Conservation (phyloP, 2,888 invertebrate species). For the Drosophila borealis region DNA sequence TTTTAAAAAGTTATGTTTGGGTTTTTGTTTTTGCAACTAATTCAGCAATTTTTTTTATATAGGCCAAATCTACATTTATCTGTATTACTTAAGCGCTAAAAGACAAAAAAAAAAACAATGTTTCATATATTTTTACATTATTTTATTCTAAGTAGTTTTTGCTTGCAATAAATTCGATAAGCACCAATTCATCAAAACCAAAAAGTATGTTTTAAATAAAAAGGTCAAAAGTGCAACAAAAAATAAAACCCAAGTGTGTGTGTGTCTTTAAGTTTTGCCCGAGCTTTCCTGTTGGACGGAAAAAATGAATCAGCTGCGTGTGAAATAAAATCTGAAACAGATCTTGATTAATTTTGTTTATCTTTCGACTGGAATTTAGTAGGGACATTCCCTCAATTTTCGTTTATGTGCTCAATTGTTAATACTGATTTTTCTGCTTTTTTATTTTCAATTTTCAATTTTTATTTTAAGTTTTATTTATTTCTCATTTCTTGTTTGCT, state of each 20-base stretch:
- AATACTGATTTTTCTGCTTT: slow-evolving; percentile 23
- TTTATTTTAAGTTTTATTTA: slow-evolving; percentile 42
- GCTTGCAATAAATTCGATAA: slow-evolving; percentile 81
- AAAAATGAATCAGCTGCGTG: slow-evolving; percentile 58
- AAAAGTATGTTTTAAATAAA: slow-evolving; percentile 10
- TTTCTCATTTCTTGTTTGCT: slow-evolving; percentile 29
- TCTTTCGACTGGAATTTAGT: slow-evolving; percentile 1
- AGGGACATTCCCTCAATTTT: slow-evolving; percentile 25
- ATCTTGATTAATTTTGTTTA: slow-evolving; percentile 11
- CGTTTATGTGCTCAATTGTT: slow-evolving; percentile 18
- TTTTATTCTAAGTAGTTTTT: slow-evolving; percentile 32
- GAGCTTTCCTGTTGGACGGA: slow-evolving; percentile 63
- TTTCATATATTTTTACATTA: slow-evolving; percentile 36
- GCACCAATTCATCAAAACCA: slow-evolving; percentile 77
- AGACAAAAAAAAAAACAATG: slow-evolving; percentile 29
- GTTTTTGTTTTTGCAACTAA: slow-evolving; percentile 66
- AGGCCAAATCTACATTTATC: slow-evolving; percentile 49
- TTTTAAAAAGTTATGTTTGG: slow-evolving; percentile 45
- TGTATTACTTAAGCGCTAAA: slow-evolving; percentile 52
- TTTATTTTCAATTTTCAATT: slow-evolving; percentile 21
- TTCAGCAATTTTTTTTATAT: slow-evolving; percentile 74
- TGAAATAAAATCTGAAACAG: slow-evolving; percentile 13
- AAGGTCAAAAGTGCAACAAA: slow-evolving; percentile 16
- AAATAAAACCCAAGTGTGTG: slow-evolving; percentile 20
- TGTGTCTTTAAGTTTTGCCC: slow-evolving; percentile 17